These are phyloP conservation scores for Mechanitis mazaeus DNA, from an alignment of 2,888 invertebrate species.

Conservation along the genomic window DNA sequence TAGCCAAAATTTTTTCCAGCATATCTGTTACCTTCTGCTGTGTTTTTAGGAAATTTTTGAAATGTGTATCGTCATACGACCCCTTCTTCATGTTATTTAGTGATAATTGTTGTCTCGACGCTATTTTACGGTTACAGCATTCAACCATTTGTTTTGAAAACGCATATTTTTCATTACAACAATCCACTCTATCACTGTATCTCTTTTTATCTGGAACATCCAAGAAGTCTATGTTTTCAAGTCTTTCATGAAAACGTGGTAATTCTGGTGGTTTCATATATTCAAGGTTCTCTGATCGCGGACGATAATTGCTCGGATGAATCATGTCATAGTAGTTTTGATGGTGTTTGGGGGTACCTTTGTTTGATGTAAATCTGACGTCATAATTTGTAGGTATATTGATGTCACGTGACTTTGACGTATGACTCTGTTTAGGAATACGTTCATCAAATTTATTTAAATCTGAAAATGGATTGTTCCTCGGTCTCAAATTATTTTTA, in stretches of 20 bases:
- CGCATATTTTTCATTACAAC: conserved; percentile 29
- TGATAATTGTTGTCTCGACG: conserved; percentile 48
- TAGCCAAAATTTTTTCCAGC: conserved; percentile 53
- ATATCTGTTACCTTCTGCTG: conserved; percentile 66
- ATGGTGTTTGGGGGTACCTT: conserved; percentile 21
- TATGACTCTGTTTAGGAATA: conserved; percentile 10
- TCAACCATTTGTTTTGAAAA: conserved; percentile 28
- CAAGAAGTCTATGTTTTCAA: conserved; percentile 36
- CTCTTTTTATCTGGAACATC: conserved; percentile 12
- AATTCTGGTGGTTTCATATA: conserved; percentile 29
- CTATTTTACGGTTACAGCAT: conserved; percentile 34
- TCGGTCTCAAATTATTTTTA: not conserved
- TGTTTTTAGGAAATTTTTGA: conserved; percentile 54
- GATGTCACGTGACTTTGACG: conserved; percentile 8
- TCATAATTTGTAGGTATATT: conserved; percentile 8
- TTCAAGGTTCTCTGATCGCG: conserved; percentile 12
- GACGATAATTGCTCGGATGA: conserved; percentile 15
- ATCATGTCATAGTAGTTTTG: conserved; percentile 25
- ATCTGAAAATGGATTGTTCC: conserved; percentile 3
- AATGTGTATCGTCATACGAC: conserved; percentile 50
- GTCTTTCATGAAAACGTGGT: conserved; percentile 53
- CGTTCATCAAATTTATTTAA: conserved; percentile 4
- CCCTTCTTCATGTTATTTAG: conserved; percentile 39
- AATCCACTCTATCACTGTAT: conserved; percentile 22
- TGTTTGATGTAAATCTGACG: conserved; percentile 20